Conservation (phyloP, 2,888 invertebrate species). For the Archips xylosteana region DNA sequence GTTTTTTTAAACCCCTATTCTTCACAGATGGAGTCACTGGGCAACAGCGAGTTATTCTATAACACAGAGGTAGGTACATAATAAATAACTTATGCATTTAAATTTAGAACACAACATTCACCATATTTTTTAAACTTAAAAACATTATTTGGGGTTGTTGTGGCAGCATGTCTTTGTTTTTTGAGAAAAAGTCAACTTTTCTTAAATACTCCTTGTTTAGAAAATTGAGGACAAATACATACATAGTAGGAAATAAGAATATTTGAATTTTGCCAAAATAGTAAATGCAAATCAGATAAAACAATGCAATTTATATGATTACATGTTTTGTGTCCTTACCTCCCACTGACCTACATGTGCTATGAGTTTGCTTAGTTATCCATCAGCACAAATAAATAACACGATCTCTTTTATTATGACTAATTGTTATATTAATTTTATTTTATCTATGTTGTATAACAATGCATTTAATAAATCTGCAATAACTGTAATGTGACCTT, state of each 20-base stretch:
- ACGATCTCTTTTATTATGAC: constrained; percentile 13
- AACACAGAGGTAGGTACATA: too few relatives aligned
- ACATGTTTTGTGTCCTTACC: constrained; percentile 8
- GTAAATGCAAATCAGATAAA: not conserved
- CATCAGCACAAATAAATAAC: constrained; percentile 7
- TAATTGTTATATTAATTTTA: constrained; percentile 7
- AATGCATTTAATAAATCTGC: not conserved
- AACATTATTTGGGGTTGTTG: not conserved
- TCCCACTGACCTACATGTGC: constrained; percentile 17
- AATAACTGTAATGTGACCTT: constrained; percentile 32
- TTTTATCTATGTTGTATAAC: constrained; percentile 7
- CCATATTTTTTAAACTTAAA: too few relatives aligned
- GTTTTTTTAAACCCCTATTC: too few relatives aligned
- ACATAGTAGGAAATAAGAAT: too few relatives aligned
- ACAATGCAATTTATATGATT: not conserved
- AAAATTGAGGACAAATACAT: not conserved
- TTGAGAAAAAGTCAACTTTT: not conserved
- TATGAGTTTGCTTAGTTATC: not conserved
- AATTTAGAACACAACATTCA: not conserved
- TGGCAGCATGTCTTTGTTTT: not conserved
- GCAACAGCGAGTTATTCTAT: too few relatives aligned
- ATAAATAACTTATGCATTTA: not conserved
- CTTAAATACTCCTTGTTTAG: not conserved
- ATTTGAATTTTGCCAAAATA: not conserved
- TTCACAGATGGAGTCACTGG: too few relatives aligned